These are phyloP conservation scores for Brienomyrus brachyistius DNA, from an alignment of 2,113 vertebrate genomes.

Conservation along the genomic window DNA sequence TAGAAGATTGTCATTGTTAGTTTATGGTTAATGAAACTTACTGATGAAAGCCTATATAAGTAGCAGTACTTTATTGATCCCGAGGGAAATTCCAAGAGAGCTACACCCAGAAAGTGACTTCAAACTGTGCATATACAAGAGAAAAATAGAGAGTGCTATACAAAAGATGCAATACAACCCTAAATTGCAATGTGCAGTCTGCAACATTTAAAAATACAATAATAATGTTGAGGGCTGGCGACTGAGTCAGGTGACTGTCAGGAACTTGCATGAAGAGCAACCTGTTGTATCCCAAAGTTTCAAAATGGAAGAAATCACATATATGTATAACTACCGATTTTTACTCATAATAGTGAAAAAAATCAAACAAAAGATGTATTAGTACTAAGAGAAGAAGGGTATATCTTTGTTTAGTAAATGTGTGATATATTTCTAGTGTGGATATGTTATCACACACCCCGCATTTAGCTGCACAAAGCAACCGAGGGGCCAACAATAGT, in stretches of 20 bases:
- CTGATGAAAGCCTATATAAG: neutral
- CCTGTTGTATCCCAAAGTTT: too few relatives aligned
- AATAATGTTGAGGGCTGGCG: neutral
- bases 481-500: neutral
- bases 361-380: neutral
- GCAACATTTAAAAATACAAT: neutral
- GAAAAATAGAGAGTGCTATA: too few relatives aligned
- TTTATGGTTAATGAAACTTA: neutral
- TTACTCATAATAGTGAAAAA: neutral
- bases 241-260: too few relatives aligned
- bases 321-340: neutral
- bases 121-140: too few relatives aligned
- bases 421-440: neutral
- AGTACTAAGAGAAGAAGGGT: neutral
- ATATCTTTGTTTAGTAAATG: neutral
- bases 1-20: neutral
- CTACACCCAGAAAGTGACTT: too few relatives aligned
- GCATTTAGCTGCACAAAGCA: neutral
- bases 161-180: too few relatives aligned
- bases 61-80: too few relatives aligned
- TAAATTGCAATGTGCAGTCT: too few relatives aligned
- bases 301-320: too few relatives aligned
- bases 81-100: too few relatives aligned
- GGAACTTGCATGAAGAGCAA: too few relatives aligned
- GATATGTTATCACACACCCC: neutral